phyloP scores from a whole-genome alignment of 2,888 invertebrate genomes.

The Pyrrhosoma nymphula region DNA sequence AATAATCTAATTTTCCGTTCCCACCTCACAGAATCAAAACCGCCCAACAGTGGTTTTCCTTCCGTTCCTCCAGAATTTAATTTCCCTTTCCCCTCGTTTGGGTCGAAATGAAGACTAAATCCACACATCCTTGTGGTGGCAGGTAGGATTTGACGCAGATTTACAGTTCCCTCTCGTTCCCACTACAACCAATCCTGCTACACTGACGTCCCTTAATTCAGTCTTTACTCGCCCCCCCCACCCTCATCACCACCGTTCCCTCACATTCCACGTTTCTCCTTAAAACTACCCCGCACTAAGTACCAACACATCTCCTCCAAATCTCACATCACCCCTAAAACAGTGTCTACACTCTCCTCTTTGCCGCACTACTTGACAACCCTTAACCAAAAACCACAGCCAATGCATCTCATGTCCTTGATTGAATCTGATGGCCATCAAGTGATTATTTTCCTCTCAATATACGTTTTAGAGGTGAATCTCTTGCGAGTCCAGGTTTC shows the following conservation, averaged over 20 bases:
- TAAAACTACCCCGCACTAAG: neutral
- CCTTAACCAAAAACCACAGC: neutral
- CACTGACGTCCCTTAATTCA: neutral
- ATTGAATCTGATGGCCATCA: neutral
- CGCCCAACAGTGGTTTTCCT: neutral
- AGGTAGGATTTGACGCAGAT: neutral
- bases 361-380: no score
- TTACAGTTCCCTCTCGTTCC: neutral
- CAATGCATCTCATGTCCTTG: neutral
- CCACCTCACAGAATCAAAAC: neutral
- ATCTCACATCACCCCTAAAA: neutral
- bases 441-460: neutral
- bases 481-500: no score
- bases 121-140: neutral
- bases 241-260: neutral
- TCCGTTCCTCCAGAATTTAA: neutral
- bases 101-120: neutral
- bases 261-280: neutral
- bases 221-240: neutral
- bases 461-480: no score
- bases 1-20: neutral
- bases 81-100: neutral
- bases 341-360: neutral
- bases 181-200: neutral
- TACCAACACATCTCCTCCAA: neutral